Percentiles rank a stretch among this genome's conserved stretches.
These are phyloP conservation scores for Yponomeuta plumbellus DNA, from an alignment of 2,888 invertebrate genomes.

Conservation along the genomic window DNA sequence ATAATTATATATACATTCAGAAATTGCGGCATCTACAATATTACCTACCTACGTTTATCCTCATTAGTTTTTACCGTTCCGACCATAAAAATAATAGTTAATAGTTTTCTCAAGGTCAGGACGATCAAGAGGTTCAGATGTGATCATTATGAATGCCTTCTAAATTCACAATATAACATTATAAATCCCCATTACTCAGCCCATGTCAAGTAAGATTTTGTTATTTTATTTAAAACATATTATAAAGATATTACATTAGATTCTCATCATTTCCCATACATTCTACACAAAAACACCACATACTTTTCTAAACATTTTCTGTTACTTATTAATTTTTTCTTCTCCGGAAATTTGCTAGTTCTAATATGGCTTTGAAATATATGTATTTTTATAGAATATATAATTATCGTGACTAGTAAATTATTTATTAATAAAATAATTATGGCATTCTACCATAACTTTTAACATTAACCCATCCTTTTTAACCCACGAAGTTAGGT, in stretches of 20 bases:
- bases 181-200: not conserved
- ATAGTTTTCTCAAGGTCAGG: too few species aligned
- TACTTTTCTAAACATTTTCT: constrained; percentile 46
- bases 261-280: constrained; percentile 44
- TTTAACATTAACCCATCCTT: too few species aligned
- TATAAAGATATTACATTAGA: constrained; percentile 50
- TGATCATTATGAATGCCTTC: not conserved
- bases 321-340: constrained; percentile 28
- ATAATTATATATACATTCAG: too few species aligned
- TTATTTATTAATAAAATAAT: constrained; percentile 38
- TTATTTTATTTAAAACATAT: not conserved
- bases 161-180: not conserved
- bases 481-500: constrained; percentile 45
- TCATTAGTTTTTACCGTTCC: too few species aligned
- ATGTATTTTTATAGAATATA: constrained; percentile 25
- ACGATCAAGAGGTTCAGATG: too few species aligned
- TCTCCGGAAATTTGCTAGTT: constrained; percentile 23
- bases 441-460: constrained; percentile 28
- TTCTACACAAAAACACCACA: constrained; percentile 25
- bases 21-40: too few species aligned
- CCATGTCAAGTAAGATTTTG: not conserved
- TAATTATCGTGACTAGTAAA: constrained; percentile 51
- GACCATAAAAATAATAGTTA: too few species aligned
- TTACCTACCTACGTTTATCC: too few species aligned
- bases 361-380: constrained; percentile 45